phyloP scores from a whole-genome alignment of 2,888 invertebrate genomes.

The Stratiomys singularior region DNA sequence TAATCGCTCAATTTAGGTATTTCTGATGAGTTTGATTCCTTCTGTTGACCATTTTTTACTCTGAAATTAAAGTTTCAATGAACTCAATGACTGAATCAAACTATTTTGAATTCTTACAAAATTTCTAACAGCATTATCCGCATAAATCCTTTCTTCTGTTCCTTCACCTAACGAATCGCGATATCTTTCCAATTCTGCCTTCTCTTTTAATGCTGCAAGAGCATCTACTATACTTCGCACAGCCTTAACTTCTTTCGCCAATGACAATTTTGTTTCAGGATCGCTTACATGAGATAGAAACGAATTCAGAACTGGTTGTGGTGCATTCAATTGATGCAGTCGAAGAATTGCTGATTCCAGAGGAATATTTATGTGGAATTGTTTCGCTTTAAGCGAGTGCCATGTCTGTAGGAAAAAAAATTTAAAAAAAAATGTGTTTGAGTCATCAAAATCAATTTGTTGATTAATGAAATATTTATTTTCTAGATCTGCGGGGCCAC shows the following conservation, averaged over 20 bases:
- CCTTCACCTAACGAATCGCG: constrained; percentile 59
- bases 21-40: constrained; percentile 57
- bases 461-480: too few species aligned
- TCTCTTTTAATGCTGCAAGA: constrained; percentile 61
- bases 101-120: constrained; percentile 52
- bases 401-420: constrained; percentile 58
- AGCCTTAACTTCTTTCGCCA: constrained; percentile 62
- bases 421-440: too few species aligned
- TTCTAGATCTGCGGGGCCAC: too few species aligned
- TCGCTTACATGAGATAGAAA: constrained; percentile 63
- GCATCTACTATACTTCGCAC: constrained; percentile 62
- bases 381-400: constrained; percentile 62
- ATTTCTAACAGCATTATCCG: constrained; percentile 74
- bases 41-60: constrained; percentile 64
- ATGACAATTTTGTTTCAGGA: constrained; percentile 58
- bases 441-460: not conserved
- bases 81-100: not conserved
- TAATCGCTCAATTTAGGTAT: not conserved
- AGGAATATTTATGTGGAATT: constrained; percentile 63
- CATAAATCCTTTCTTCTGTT: constrained; percentile 77
- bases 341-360: constrained; percentile 61
- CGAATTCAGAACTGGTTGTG: constrained; percentile 60
- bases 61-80: constrained; percentile 15
- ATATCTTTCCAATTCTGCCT: constrained; percentile 59
- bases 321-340: constrained; percentile 61